Evolutionary conservation across 2,888 invertebrate genomes (phyloP), one percentile per base, ranked within the genome.

Genomic region (Lasioglossum calceatum): DNA sequence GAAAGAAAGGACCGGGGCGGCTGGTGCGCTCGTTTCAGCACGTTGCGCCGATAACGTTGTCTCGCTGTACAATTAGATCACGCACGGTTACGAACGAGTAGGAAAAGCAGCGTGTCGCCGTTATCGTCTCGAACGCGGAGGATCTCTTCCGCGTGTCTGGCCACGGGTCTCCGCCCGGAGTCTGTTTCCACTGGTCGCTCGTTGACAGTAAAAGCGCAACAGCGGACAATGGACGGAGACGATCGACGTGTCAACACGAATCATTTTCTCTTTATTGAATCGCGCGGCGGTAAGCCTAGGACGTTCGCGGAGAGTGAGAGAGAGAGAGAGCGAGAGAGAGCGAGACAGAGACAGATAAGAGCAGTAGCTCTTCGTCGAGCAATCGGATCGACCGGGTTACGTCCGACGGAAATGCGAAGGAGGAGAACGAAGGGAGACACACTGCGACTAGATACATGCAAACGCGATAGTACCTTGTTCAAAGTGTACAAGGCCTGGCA

Each of bases 391-490:
- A 58, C 58, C 58, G n/a, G 23, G 58, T 7, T 58, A 58, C 58
- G 58, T 58, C 12, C 58, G 58, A n/a, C 4, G 58, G 10, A 58
- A 58, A 58, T 12, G 58, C 58, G 12, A 58, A n/a, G 3, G 58
- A 58, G 58, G 32, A 32, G 27, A 32, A 64, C 32, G 16, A 64
- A 32, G 32, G 16, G 32, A 64, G 32, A 32, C 32, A 32, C 64
- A n/a, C 58, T 10, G 58, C 23, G 10, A 3, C 23, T n/a, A 58
- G 23, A 19, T 12, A 27, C 36, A 4, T 23, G n/a, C 12, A 42
- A 42, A n/a, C 71, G 23, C 73, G 82, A 77, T 87, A 89, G 84
- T 87, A 91, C 85, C 87, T 88, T 84, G 71, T 50, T 54, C 77
- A 74, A 64, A 54, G 32, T 67, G 67, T 79, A 42, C 47, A 82